These are phyloP conservation scores for Lithophane ornitopus DNA, from an alignment of 2,888 invertebrate species.

Conservation along the genomic window DNA sequence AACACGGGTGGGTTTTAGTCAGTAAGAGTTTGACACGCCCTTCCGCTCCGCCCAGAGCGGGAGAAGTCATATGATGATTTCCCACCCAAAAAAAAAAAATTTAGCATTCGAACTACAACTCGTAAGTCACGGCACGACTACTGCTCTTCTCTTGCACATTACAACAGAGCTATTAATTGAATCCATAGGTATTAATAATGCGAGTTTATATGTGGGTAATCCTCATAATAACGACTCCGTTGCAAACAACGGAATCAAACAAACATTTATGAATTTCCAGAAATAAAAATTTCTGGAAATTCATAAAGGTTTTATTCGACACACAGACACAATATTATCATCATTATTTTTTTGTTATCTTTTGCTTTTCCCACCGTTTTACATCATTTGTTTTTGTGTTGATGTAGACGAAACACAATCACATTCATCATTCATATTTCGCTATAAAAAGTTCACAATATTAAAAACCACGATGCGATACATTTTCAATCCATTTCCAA, in stretches of 20 bases:
- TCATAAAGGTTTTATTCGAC: neutral
- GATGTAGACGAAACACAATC: constrained; percentile 9
- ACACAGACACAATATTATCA: neutral
- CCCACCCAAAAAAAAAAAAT: no score
- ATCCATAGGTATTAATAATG: neutral
- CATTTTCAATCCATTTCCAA: constrained; percentile 60
- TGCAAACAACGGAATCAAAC: no score
- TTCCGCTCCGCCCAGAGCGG: no score
- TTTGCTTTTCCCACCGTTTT: neutral
- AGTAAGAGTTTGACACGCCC: no score
- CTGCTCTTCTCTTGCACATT: no score
- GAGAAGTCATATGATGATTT: no score
- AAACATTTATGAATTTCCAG: no score
- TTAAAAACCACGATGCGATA: constrained; percentile 48
- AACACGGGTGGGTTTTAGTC: no score
- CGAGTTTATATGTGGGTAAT: neutral
- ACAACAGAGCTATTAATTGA: neutral
- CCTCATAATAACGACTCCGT: no score
- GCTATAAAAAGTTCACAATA: constrained; percentile 42
- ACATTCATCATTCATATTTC: constrained; percentile 33
- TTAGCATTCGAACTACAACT: no score
- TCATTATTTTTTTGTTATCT: neutral
- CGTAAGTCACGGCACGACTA: no score
- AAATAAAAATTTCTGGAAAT: neutral
- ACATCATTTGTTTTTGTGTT: no score